Evolutionary conservation across 1,140 invertebrate genomes (phyloP), one percentile per base, ranked within the genome.

Genomic region (Ladona fulva): DNA sequence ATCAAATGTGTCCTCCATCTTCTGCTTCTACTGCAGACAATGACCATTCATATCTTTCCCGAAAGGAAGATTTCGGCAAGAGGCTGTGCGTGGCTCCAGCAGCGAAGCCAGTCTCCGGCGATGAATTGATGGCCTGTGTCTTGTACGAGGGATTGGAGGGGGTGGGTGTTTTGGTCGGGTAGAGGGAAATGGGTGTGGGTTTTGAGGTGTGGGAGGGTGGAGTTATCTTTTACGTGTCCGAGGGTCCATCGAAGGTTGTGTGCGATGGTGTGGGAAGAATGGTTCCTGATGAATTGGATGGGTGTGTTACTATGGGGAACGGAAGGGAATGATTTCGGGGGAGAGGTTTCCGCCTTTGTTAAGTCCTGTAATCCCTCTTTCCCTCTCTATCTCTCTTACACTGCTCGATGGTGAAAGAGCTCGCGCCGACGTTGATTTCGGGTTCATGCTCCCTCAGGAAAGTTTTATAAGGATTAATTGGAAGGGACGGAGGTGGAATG

Each of bases 191-290:
- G 44, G 44, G 44, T 11, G 44, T 52, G 44, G 44, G 44, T 52
- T 10, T 10, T 52, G 44, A 52, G 44, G 44, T 11, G 10, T 10
- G 44, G 10, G 44, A 19, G 10, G 44, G 10, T 19, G 44, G 52
- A 22, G 52, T 66, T 66, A 66, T 66, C 52, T 66, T 37, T 66
- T 66, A 66, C 52, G 52, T 66, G 52, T 66, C 52, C n/a, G n/a
- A 19, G 12, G 52, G 14, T 66, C 52, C 52, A 66, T 16, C 52
- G 52, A 66, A 22, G 14, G 52, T 66, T 66, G 52, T 22, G 52
- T 12, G 52, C 52, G 52, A 66, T 16, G 52, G 52, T 66, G 52
- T 22, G 52, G 16, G 52, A 66, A 66, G 16, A 66, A 66, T 66
- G 52, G n/a, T 22, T 22, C n/a, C 52, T 66, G 52, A 66, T 66